Conservation (phyloP, 2,113 vertebrate genomes). For the Crotophaga sulcirostris region DNA sequence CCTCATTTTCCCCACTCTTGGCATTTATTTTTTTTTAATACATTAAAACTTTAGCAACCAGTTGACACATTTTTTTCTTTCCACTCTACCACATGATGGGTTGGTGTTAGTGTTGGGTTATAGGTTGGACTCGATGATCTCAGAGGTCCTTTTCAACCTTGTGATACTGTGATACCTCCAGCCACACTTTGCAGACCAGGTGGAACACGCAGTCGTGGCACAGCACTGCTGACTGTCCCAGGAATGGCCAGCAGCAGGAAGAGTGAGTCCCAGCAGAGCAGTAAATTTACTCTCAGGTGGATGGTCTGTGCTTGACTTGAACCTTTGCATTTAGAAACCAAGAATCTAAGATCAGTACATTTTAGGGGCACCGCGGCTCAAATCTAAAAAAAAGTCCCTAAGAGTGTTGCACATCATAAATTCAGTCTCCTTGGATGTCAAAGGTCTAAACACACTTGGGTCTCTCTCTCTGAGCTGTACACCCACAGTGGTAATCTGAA, state of each 20-base stretch:
- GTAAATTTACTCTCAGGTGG: neutral
- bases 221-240: neutral
- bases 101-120: no score
- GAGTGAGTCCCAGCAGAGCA: neutral
- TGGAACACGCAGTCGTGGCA: rapidly evolving
- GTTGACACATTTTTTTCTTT: neutral
- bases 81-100: no score
- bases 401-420: neutral
- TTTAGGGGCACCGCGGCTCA: neutral
- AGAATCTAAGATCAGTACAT: neutral
- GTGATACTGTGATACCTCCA: no score
- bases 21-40: neutral
- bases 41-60: neutral
- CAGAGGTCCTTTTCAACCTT: no score
- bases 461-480: neutral
- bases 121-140: no score
- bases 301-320: neutral
- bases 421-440: neutral
- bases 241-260: neutral
- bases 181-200: neutral
- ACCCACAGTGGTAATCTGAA: neutral
- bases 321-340: neutral
- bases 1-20: neutral
- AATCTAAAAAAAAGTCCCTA: neutral
- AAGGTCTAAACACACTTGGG: neutral